These are phyloP conservation scores for Suricata suricatta DNA, from an alignment of 2,113 vertebrate species.

Conservation along the genomic window DNA sequence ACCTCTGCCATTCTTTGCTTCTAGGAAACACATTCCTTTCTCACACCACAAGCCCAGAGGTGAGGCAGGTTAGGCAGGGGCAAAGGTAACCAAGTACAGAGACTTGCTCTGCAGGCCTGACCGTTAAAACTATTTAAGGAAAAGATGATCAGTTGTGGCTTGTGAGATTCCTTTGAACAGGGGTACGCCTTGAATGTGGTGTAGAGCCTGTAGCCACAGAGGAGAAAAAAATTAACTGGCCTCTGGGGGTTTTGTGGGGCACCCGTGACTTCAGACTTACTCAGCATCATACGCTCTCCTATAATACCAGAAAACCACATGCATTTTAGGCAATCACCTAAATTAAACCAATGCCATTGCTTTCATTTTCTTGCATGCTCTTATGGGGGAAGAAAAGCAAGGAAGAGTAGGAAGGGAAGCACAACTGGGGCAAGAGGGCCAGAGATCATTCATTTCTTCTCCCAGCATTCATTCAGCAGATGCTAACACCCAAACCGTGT, in stretches of 20 bases:
- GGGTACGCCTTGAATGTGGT: neutral
- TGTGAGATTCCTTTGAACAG: conserved; percentile 12
- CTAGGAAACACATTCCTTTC: neutral
- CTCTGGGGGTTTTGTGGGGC: neutral
- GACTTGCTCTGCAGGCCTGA: neutral
- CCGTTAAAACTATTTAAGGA: neutral
- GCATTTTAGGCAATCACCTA: neutral
- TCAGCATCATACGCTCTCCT: neutral
- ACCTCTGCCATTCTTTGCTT: neutral
- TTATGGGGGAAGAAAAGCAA: neutral
- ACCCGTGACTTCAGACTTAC: conserved; percentile 48
- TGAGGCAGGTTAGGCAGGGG: neutral
- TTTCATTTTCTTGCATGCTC: neutral
- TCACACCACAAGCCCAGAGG: neutral
- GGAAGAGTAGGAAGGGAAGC: neutral
- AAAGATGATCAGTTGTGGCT: neutral
- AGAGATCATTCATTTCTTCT: neutral
- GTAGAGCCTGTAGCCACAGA: neutral
- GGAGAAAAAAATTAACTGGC: conserved; percentile 41
- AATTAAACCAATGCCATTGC: neutral
- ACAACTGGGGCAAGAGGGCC: neutral
- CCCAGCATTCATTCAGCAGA: neutral
- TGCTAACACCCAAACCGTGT: neutral
- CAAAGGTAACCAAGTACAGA: neutral
- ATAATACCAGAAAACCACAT: neutral